A percentile compares a stretch with the other conserved stretches of the same genome.
phyloP scores from a whole-genome alignment of 2,113 vertebrate species.

The Rynchops niger region DNA sequence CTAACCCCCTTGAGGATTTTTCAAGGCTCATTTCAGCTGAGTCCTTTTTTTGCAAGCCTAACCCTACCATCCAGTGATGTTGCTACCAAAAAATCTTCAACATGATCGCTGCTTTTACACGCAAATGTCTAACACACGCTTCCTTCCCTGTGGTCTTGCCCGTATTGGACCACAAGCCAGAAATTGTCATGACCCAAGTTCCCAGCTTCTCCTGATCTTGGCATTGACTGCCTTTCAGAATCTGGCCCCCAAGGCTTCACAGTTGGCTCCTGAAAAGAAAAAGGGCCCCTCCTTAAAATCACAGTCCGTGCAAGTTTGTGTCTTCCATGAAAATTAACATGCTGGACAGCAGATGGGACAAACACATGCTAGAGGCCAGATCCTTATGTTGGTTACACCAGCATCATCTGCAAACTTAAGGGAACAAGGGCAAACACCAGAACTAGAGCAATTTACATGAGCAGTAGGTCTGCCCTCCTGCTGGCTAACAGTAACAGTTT shows the following conservation, averaged over 20 bases:
- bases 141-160: neutral
- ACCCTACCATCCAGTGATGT: neutral
- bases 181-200: neutral
- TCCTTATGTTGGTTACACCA: slow-evolving; percentile 45
- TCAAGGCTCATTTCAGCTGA: neutral
- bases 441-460: slow-evolving; percentile 22
- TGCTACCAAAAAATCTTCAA: neutral
- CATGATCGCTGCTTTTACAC: neutral
- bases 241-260: slow-evolving; percentile 36
- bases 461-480: slow-evolving; percentile 5
- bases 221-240: slow-evolving; percentile 44
- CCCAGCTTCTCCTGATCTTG: slow-evolving; percentile 3
- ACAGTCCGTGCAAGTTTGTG: slow-evolving; percentile 46
- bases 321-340: slow-evolving; percentile 57
- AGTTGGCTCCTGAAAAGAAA: slow-evolving; percentile 41
- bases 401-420: slow-evolving; percentile 23
- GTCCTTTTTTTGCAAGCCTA: neutral
- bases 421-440: slow-evolving; percentile 32
- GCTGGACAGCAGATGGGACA: slow-evolving; percentile 65
- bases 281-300: slow-evolving; percentile 48
- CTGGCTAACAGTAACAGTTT: neutral
- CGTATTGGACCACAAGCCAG: neutral
- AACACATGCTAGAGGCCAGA: slow-evolving; percentile 66
- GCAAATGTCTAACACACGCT: neutral
- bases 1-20: neutral